phyloP scores from a whole-genome alignment of 2,113 vertebrate species.

The Saguinus imperator region DNA sequence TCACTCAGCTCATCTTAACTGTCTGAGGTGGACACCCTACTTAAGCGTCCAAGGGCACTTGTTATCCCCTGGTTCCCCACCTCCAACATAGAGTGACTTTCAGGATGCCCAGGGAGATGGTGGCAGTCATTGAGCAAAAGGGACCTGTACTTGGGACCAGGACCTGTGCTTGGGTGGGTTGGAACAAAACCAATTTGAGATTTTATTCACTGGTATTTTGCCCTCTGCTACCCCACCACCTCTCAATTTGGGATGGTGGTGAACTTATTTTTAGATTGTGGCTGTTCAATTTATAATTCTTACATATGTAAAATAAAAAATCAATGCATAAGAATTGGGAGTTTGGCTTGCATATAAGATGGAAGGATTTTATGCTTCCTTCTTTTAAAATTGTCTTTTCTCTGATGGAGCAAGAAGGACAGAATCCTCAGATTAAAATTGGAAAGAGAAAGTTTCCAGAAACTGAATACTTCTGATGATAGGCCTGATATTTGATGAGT shows the following conservation, averaged over 20 bases:
- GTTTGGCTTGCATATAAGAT: not conserved
- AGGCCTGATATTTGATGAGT: not conserved
- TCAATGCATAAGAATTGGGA: not conserved
- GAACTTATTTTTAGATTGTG: not conserved
- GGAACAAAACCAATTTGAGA: not conserved
- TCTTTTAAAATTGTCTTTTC: not conserved
- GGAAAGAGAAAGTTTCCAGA: not conserved
- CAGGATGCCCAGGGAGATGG: not conserved
- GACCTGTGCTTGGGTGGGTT: not conserved
- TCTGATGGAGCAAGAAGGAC: not conserved
- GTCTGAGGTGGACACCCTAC: not conserved
- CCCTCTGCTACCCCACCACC: accelerated
- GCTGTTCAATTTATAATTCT: not conserved
- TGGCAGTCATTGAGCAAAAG: not conserved
- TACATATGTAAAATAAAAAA: not conserved
- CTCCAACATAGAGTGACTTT: not conserved
- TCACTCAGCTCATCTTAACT: not conserved
- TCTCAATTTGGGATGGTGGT: not conserved
- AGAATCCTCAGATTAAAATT: not conserved
- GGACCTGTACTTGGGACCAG: not conserved
- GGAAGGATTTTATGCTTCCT: not conserved
- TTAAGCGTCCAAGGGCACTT: not conserved
- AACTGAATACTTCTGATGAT: not conserved
- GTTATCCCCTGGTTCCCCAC: not conserved
- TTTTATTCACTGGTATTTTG: not conserved